Percentiles rank a stretch among this genome's conserved stretches.
phyloP scores from a whole-genome alignment of 2,797 vertebrate species.

The Acridotheres tristis region DNA sequence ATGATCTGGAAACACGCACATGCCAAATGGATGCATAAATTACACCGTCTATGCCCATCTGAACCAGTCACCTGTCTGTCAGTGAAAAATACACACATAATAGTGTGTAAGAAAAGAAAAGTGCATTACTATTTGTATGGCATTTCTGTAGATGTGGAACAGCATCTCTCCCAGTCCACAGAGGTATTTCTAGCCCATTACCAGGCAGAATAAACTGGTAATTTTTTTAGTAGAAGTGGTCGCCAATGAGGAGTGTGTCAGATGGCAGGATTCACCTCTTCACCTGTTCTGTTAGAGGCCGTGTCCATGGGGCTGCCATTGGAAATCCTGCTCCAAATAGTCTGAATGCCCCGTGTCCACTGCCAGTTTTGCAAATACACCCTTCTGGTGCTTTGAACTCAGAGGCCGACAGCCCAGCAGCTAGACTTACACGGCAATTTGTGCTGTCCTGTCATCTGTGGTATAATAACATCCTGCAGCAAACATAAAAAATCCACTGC shows the following conservation, averaged over 20 bases:
- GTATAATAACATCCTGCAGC: slow-evolving; percentile 38
- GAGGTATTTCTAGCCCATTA: not conserved
- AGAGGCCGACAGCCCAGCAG: not conserved
- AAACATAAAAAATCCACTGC: slow-evolving; percentile 25
- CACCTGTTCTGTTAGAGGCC: not conserved
- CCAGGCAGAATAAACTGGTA: not conserved
- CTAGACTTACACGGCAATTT: not conserved
- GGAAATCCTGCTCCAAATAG: not conserved
- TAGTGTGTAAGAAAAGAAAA: not conserved
- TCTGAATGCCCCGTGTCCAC: not conserved
- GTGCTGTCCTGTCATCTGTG: slow-evolving; percentile 31
- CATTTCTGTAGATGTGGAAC: not conserved
- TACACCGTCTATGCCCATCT: slow-evolving; percentile 37
- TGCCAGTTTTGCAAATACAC: not conserved
- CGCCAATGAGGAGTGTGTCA: not conserved
- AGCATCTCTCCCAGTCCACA: not conserved
- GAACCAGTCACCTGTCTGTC: slow-evolving; percentile 41
- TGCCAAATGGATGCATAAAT: slow-evolving; percentile 68
- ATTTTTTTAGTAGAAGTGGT: not conserved
- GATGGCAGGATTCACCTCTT: not conserved
- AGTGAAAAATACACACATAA: not conserved
- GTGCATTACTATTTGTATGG: not conserved
- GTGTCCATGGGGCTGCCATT: not conserved
- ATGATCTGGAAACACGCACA: slow-evolving; percentile 70
- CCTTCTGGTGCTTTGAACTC: not conserved